Base-by-base conservation (phyloP, 2,888 invertebrate genomes). In the Ariolimax columbianus region DNA sequence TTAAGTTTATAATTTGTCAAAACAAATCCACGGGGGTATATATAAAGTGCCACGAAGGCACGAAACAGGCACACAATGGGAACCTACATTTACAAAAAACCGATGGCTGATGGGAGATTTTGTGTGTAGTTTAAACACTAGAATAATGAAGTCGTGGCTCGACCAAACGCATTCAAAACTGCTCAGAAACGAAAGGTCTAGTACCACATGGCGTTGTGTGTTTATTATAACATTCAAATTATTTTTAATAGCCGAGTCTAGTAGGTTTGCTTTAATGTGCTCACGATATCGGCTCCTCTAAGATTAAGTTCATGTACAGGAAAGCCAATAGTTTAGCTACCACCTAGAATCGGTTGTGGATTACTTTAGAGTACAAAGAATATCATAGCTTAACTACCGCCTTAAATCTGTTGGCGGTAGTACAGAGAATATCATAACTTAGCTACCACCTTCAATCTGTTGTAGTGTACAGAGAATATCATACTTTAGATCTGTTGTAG, bases 1-100 rank as follows among this genome's bases (percentile, higher is more conserved):
- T 68, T 63, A 63, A 68, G 77, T 83, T 66, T 83, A 83, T 83
- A 77, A 83, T 77, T 83, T 77, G 83, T 83, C 83, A 77, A 47
- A 83, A 83, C 83, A 77, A 77, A 77, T 23, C n/a, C 55, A 73
- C 73, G 30, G 51, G 51, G 55, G 70, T 72, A 38, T 30, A 38
- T 43, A 63, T 47, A 19, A 47, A 1, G 14, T 30, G 47, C 30
- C 43, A 47, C 0, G 47, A 30, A 30, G 30, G 47, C 11, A 47
- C 17, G 75, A 75, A 47, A 47, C 47, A 47, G 75, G 30, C 14
- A 33, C 19, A 4, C n/a, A 72, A 72, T 43, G 38, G 43, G 36
- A 4, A 72, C 43, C n/a, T 72, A 43, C n/a, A n/a, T 72, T 23
- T 47, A 19, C n/a, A 43, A 75, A 40, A 72, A 40, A 72, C 72